Evolutionary conservation across 2,113 vertebrate species (phyloP).

Genomic region (Plotosus lineatus): DNA sequence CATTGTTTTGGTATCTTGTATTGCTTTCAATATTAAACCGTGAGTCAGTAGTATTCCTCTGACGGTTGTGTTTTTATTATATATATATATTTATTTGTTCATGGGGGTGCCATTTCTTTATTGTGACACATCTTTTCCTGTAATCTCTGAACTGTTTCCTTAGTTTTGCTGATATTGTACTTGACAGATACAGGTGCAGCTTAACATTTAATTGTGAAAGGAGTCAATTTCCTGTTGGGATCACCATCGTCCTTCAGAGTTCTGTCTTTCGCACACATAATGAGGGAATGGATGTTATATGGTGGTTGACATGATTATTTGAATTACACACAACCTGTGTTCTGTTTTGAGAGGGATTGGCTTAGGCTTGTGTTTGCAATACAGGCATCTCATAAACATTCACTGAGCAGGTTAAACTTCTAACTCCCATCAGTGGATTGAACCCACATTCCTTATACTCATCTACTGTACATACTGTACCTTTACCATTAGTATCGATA

Average conservation of each 20-base stretch:
- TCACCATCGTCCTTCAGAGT: not conserved
- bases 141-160: not conserved
- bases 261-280: not conserved
- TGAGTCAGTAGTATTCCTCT: not conserved
- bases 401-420: not conserved
- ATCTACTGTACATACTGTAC: not conserved
- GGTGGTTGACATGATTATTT: not conserved
- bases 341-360: not conserved
- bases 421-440: not conserved
- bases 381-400: not conserved
- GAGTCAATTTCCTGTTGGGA: not conserved
- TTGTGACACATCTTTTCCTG: not conserved
- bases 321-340: not conserved
- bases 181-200: not conserved
- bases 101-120: not conserved
- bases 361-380: constrained; percentile 3
- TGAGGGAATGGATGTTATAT: not conserved
- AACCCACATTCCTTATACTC: not conserved
- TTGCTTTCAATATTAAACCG: not conserved
- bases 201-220: not conserved
- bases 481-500: not conserved
- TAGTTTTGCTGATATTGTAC: constrained; percentile 1
- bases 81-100: too few relatives aligned
- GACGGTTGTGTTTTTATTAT: not conserved
- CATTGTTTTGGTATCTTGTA: not conserved